phyloP scores from a whole-genome alignment of 2,797 vertebrate genomes.

The Urophycis tenuis region DNA sequence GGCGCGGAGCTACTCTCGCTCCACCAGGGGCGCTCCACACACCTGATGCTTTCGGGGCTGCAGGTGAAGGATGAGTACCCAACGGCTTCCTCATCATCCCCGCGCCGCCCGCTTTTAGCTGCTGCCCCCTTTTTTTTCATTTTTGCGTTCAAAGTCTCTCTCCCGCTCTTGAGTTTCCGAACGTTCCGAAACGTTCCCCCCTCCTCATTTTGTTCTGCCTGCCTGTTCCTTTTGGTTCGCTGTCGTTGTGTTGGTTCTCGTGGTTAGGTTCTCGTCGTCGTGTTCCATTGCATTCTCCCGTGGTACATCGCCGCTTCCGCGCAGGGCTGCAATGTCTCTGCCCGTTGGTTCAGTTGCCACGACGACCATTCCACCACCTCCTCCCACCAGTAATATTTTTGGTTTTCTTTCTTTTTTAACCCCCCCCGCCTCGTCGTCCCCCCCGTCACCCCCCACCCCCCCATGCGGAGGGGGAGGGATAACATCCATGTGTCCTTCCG shows the following conservation, averaged over 20 bases:
- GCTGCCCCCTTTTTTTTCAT: too few species aligned
- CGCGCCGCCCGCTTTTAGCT: constrained; percentile 56
- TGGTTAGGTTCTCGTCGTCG: constrained; percentile 26
- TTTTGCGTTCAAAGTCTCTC: not conserved
- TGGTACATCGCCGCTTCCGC: constrained; percentile 41
- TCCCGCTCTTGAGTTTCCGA: not conserved
- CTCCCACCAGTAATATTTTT: constrained; percentile 24
- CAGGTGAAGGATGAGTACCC: constrained; percentile 97
- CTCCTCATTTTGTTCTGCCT: constrained; percentile 29
- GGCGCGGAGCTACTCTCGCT: constrained; percentile 96
- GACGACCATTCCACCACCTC: constrained; percentile 36
- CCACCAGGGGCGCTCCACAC: constrained; percentile 95
- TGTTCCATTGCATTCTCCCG: constrained; percentile 39
- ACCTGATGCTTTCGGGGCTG: constrained; percentile 88
- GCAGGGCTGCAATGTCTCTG: constrained; percentile 69
- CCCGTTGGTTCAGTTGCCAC: constrained; percentile 51
- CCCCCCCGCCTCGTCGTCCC: constrained; percentile 20
- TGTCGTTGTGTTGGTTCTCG: constrained; percentile 24
- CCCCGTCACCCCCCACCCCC: too few species aligned
- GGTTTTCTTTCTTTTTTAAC: constrained; percentile 44
- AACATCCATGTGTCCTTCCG: constrained; percentile 30
- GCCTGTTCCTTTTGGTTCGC: constrained; percentile 22
- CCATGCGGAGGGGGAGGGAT: constrained; percentile 29
- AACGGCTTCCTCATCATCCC: constrained; percentile 66
- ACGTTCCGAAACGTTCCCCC: constrained; percentile 11